phyloP scores from a whole-genome alignment of 92 coral and sea anemone species.

The Chrysogorgia sp. region DNA sequence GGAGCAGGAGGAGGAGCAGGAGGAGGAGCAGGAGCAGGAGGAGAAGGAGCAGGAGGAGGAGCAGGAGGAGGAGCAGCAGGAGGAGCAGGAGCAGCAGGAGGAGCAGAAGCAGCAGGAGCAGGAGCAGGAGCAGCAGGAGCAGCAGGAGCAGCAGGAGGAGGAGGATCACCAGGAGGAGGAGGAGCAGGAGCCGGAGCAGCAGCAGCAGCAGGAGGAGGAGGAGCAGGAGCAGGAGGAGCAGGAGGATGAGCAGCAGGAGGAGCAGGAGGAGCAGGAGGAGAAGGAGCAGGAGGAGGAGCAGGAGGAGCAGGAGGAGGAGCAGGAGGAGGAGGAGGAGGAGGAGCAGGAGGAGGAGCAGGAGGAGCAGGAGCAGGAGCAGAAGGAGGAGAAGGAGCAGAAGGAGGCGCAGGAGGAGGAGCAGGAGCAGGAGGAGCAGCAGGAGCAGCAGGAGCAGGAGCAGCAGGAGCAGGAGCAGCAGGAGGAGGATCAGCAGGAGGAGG shows the following conservation, averaged over 20 bases:
- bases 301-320: not conserved
- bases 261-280: not conserved
- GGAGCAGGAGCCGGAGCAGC: not conserved
- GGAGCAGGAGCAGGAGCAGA: conserved; percentile 1
- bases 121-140: too few species aligned
- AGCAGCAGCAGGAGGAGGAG: not conserved
- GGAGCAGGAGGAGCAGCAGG: conserved; percentile 1
- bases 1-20: too few species aligned
- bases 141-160: too few species aligned
- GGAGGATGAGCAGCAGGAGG: not conserved
- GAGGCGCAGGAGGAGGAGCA: not conserved
- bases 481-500: not conserved
- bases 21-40: too few species aligned
- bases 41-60: not conserved
- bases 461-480: not conserved
- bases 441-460: conserved; percentile 5
- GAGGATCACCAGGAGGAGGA: too few species aligned
- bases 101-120: not conserved
- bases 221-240: not conserved
- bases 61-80: not conserved
- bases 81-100: conserved; percentile 3
- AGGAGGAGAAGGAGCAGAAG: conserved; percentile 5
- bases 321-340: not conserved
- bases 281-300: not conserved
- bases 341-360: not conserved